phyloP scores from a whole-genome alignment of 2,113 vertebrate genomes.

The Motacilla alba region DNA sequence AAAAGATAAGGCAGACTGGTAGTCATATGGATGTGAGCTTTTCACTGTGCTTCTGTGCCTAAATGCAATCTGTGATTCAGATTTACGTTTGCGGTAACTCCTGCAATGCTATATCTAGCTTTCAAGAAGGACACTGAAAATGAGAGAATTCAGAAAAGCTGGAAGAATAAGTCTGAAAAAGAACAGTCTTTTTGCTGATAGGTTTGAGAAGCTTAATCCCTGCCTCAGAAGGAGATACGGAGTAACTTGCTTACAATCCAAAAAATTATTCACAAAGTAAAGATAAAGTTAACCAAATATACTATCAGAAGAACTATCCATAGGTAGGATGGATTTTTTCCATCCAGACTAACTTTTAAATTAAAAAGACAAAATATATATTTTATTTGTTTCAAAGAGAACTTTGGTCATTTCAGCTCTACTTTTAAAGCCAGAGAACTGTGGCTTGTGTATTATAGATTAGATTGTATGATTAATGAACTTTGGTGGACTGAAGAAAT shows the following conservation, averaged over 20 bases:
- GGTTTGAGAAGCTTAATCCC: background rate
- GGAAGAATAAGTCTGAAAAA: background rate
- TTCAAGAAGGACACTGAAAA: background rate
- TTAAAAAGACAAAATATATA: background rate
- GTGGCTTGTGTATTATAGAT: background rate
- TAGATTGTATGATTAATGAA: background rate
- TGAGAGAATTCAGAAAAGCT: background rate
- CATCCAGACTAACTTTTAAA: background rate
- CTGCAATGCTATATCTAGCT: background rate
- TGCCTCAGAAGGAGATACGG: background rate
- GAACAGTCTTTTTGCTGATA: background rate
- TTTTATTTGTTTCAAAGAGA: background rate
- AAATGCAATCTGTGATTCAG: background rate
- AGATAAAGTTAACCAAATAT: background rate
- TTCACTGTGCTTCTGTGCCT: background rate
- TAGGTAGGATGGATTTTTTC: background rate
- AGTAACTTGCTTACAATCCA: background rate
- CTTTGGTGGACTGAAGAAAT: background rate
- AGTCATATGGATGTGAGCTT: background rate
- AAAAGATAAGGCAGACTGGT: background rate
- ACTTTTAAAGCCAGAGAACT: background rate
- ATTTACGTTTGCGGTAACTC: background rate
- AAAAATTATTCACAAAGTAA: background rate
- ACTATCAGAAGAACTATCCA: background rate
- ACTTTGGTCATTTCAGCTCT: background rate